phyloP scores from a whole-genome alignment of 92 coral and sea anemone species.

The Palythoa grandis region DNA sequence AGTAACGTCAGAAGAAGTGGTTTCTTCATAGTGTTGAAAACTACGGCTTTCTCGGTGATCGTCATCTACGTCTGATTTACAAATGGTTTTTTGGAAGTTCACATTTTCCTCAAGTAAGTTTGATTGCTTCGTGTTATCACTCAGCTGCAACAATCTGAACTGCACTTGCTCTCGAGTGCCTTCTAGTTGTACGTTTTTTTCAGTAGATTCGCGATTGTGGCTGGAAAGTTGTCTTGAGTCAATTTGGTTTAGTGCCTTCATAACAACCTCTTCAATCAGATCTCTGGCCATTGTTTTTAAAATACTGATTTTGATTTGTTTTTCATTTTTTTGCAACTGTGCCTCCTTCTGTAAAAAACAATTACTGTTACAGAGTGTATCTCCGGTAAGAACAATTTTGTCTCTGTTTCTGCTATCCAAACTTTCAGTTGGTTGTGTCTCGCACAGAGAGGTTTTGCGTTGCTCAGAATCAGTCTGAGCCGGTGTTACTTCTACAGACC shows the following conservation, averaged over 20 bases:
- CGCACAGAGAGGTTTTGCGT: neutral
- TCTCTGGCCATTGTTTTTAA: neutral
- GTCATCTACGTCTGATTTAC: too few species aligned
- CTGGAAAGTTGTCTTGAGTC: neutral
- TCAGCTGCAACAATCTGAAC: neutral
- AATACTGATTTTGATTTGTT: neutral
- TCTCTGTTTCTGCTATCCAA: neutral
- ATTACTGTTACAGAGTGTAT: neutral
- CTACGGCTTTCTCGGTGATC: neutral
- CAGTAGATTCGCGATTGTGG: neutral
- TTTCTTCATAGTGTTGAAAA: neutral
- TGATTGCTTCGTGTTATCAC: neutral
- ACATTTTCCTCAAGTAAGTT: neutral
- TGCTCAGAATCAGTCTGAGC: neutral
- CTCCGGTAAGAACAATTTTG: neutral
- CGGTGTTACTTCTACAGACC: neutral
- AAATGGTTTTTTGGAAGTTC: neutral
- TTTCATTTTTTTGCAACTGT: neutral
- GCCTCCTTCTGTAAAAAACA: neutral
- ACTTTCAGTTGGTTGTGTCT: neutral
- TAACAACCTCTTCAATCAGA: neutral
- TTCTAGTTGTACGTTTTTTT: neutral
- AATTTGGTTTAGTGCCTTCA: slow-evolving; percentile 2
- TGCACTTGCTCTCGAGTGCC: neutral
- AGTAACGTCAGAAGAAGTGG: neutral